Base-by-base conservation (phyloP, 2,888 invertebrate genomes). In the Plemyria rubiginata region DNA sequence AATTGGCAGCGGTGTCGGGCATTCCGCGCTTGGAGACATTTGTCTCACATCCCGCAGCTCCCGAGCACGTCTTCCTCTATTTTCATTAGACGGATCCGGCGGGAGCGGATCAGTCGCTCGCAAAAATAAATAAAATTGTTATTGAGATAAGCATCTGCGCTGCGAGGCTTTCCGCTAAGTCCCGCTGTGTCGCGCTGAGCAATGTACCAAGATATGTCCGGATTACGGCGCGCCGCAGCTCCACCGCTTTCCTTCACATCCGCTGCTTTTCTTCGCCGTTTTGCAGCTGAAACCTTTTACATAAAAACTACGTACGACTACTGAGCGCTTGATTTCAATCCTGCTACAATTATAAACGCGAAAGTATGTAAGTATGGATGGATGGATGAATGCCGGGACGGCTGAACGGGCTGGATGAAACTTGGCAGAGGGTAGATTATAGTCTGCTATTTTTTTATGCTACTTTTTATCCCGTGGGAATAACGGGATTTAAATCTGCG, bases 51-150 rank as follows among this genome's bases (percentile, higher is more conserved):
- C 70, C 56, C 71, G 78, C 72, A 75, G 77, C 74, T 73, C 70
- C 56, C 71, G 78, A 79, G 78, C 74, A 80, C 79, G 80, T 70
- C 79, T 80, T 81, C 79, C 84, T 87, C 87, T 84, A 87, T 90
- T 92, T 89, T 91, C 91, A 90, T 91, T 90, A 89, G 84, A 80
- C 78, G 78, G 80, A 84, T 86, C 90, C 88, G 77, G 82, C 70
- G 88, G 85, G 86, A 86, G 86, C 69, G 89, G 91, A 91, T 91
- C 89, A 90, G 84, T 69, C 85, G 86, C 86, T 86, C 84, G 88
- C 88, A 91, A 91, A 92, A 92, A 92, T 92, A 92, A 92, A 92
- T 92, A 92, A 92, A 92, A 92, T 90, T 92, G 92, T 92, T 92
- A 92, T 92, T 92, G 92, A 88, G 92, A 91, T 91, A 92, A 92